Conservation (phyloP, 2,888 invertebrate species). For the Conchocele bisecta region DNA sequence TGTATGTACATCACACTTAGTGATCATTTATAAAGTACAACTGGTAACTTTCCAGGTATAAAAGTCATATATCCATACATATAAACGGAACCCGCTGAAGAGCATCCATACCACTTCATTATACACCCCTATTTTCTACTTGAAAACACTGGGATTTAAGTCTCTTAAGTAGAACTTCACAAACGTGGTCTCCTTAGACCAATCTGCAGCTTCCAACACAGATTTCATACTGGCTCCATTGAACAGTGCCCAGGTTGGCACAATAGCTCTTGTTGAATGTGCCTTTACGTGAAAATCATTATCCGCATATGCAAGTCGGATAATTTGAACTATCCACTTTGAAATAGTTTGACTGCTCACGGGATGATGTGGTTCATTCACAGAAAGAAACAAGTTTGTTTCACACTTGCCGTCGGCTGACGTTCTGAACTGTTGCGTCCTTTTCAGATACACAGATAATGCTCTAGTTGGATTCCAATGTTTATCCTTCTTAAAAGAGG, state of each 20-base stretch:
- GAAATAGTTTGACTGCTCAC: slow-evolving; percentile 24
- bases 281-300: background rate
- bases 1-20: no score
- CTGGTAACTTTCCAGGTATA: no score
- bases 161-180: slow-evolving; percentile 14
- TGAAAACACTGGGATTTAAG: background rate
- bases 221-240: slow-evolving; percentile 16
- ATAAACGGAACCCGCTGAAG: no score
- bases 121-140: background rate
- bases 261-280: slow-evolving; percentile 18
- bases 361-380: no score
- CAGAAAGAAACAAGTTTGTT: slow-evolving; percentile 16
- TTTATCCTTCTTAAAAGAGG: slow-evolving; percentile 20
- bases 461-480: slow-evolving; percentile 14
- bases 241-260: slow-evolving; percentile 26
- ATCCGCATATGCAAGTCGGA: slow-evolving; percentile 27
- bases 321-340: slow-evolving; percentile 24
- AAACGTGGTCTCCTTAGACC: slow-evolving; percentile 20
- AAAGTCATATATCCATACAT: no score
- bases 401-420: slow-evolving; percentile 2
- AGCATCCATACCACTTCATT: no score
- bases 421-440: no score
- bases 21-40: no score
- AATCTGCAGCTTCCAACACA: slow-evolving; percentile 28
- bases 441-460: background rate